Base-by-base conservation (phyloP, 1,140 invertebrate genomes). In the Polypedilum pembai region DNA sequence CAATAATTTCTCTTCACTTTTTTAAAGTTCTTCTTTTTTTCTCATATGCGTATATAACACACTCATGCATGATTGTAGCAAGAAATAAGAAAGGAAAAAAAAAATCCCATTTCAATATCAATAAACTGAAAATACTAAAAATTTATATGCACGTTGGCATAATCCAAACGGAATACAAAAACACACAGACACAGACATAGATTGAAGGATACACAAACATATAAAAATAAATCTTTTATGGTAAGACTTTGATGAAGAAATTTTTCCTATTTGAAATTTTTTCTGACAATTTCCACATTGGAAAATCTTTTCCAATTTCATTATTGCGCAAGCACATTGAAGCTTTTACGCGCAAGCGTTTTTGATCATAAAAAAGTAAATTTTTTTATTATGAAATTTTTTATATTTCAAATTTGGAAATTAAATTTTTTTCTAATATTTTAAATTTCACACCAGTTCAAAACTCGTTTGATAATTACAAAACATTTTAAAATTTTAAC, bases 61-160 rank as follows among this genome's bases (percentile, higher is more conserved):
- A 33, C 24, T 33, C 24, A 33, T 5, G 5, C 24, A 33, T 33
- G 24, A 33, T 33, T 33, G 24, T 56, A 56, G 15, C n/a, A 56
- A 45, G 41, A 45, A 45, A 45, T 7, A 41, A 10, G 40, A 41
- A 10, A 45, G 41, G 15, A 45, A 15, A 15, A 56, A 15, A 56
- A 56, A 15, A 56, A 56, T n/a, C 12, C n/a, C 45, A 56, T 56
- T 56, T 56, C 45, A 56, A 56, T 56, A 56, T 56, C 45, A 56
- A 56, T 56, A 56, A 56, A 56, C 12, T n/a, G 45, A 33, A 56
- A n/a, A n/a, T 56, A 56, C 45, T 56, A 56, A 56, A 56, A 56
- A 56, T 56, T 56, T 33, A 33, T 56, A 56, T 56, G 45, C 45
- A 56, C 45, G 45, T 56, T 56, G 45, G 10, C 45, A 56, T 56